Evolutionary conservation across 2,797 vertebrate genomes (phyloP).

Genomic region (Galago senegalensis): DNA sequence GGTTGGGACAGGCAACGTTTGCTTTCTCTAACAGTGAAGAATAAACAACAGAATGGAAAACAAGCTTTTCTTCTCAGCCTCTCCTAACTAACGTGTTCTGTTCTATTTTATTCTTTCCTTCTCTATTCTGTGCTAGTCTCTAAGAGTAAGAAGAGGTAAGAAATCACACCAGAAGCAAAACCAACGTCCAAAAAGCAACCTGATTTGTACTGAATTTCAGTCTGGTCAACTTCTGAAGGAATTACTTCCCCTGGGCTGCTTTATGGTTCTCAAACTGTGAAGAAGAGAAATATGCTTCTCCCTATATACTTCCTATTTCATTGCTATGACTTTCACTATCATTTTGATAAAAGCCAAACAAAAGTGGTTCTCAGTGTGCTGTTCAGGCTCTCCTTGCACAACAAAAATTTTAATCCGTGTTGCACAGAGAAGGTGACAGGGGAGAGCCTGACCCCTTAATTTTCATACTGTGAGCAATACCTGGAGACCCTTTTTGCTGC

Average conservation of each 20-base stretch:
- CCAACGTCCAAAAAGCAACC: background rate
- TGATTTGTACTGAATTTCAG: background rate
- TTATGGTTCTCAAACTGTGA: slow-evolving; percentile 14
- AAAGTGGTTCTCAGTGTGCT: background rate
- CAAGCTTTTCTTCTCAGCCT: background rate
- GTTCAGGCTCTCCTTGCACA: background rate
- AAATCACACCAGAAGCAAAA: background rate
- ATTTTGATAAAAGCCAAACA: background rate
- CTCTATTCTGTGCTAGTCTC: background rate
- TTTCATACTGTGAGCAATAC: background rate
- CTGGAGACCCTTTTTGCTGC: background rate
- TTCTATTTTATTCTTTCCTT: background rate
- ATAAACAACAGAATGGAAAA: slow-evolving; percentile 10
- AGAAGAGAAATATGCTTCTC: slow-evolving; percentile 22
- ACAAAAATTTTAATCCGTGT: slow-evolving; percentile 14
- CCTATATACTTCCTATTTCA: background rate
- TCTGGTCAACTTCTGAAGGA: slow-evolving; percentile 20
- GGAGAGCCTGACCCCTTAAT: background rate
- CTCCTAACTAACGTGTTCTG: background rate
- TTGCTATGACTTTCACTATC: slow-evolving; percentile 5
- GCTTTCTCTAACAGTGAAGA: background rate
- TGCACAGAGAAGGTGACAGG: background rate
- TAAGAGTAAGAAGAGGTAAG: background rate
- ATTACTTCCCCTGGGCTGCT: background rate
- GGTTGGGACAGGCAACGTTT: background rate